Evolutionary conservation across 2,888 invertebrate genomes (phyloP).

Genomic region (Physocephala rufipes): DNA sequence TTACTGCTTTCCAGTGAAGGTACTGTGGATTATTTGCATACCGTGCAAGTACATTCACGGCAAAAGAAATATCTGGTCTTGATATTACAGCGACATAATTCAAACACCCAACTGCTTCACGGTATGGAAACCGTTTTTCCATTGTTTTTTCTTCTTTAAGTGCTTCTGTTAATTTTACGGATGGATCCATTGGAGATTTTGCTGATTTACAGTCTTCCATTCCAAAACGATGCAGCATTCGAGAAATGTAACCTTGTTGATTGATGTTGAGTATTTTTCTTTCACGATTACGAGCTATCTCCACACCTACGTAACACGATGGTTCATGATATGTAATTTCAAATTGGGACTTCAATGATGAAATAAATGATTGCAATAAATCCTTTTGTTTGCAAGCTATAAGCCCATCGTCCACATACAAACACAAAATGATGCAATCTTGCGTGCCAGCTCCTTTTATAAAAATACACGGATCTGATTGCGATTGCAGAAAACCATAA

Average conservation of each 20-base stretch:
- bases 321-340: slow-evolving; percentile 27
- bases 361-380: slow-evolving; percentile 11
- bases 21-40: no score
- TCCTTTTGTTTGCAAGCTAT: slow-evolving; percentile 33
- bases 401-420: slow-evolving; percentile 49
- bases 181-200: slow-evolving; percentile 9
- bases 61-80: no score
- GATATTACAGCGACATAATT: no score
- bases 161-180: not conserved
- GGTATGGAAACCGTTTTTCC: slow-evolving; percentile 10
- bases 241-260: slow-evolving; percentile 19
- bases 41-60: no score
- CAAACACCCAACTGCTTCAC: slow-evolving; percentile 14
- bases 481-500: slow-evolving; percentile 25
- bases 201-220: slow-evolving; percentile 13
- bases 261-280: slow-evolving; percentile 7
- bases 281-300: slow-evolving; percentile 23
- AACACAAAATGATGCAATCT: slow-evolving; percentile 38
- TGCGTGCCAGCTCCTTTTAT: slow-evolving; percentile 11
- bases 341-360: slow-evolving; percentile 9
- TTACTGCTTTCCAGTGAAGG: no score
- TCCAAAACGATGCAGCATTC: slow-evolving; percentile 1
- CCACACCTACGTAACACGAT: slow-evolving; percentile 15
- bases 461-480: slow-evolving; percentile 29
- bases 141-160: not conserved